Evolutionary conservation across 2,113 vertebrate species (phyloP).

Genomic region (Anseranas semipalmata): DNA sequence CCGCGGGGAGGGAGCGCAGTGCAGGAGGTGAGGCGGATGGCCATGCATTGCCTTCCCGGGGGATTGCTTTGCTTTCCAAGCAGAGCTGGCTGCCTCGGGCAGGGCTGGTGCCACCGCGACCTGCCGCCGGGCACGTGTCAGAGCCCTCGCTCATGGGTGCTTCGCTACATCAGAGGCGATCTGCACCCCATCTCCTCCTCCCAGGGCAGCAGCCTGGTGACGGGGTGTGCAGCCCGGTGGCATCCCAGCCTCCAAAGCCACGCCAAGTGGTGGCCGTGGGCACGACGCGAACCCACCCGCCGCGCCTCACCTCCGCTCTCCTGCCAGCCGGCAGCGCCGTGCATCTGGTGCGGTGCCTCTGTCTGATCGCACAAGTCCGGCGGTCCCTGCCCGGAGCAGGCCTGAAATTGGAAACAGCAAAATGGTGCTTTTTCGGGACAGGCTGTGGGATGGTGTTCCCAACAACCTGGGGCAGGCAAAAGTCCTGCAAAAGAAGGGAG

Average conservation of each 20-base stretch:
- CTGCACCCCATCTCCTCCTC: not conserved
- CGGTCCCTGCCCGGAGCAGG: not conserved
- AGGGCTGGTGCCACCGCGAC: not conserved
- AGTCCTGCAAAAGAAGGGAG: not conserved
- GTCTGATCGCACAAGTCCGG: not conserved
- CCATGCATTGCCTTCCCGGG: not conserved
- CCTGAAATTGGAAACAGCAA: not conserved
- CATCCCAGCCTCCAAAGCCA: not conserved
- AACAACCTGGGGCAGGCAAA: not conserved
- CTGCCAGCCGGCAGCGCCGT: not conserved
- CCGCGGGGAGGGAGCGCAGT: fast-evolving
- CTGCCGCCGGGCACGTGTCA: not conserved
- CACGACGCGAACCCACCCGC: fast-evolving
- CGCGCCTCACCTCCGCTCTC: not conserved
- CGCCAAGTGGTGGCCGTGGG: not conserved
- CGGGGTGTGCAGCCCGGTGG: not conserved
- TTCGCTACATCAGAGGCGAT: not conserved
- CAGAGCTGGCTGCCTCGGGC: not conserved
- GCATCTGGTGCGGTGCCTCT: not conserved
- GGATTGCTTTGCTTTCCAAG: not conserved
- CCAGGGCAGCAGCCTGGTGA: not conserved
- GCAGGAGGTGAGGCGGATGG: not conserved
- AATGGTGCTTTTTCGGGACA: not conserved
- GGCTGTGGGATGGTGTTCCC: not conserved
- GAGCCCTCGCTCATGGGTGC: not conserved